Percentiles rank a stretch among this genome's conserved stretches.
These are phyloP conservation scores for Wasmannia auropunctata DNA, from an alignment of 1,140 invertebrate genomes.

Conservation along the genomic window DNA sequence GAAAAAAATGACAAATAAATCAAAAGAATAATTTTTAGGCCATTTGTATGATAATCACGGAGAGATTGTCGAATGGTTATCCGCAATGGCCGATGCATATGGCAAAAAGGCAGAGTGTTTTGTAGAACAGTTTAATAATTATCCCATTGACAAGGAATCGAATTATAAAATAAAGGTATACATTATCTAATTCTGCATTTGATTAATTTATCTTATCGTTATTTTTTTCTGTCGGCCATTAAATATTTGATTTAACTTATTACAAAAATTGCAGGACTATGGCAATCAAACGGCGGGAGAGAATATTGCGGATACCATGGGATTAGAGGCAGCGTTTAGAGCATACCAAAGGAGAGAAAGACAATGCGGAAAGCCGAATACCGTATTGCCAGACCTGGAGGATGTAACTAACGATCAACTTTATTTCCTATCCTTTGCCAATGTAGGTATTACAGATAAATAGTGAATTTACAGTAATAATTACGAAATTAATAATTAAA, in stretches of 20 bases:
- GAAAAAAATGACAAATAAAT: neutral
- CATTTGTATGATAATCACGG: slow-evolving; percentile 41
- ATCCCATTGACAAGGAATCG: slow-evolving; percentile 24
- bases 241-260: neutral
- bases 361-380: slow-evolving; percentile 21
- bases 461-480: neutral
- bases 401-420: slow-evolving; percentile 48
- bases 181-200: neutral
- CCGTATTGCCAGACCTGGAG: slow-evolving; percentile 52
- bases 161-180: slow-evolving; percentile 12
- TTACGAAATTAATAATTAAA: neutral
- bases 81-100: slow-evolving; percentile 55
- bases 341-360: slow-evolving; percentile 62
- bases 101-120: slow-evolving; percentile 50
- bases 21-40: slow-evolving; percentile 35
- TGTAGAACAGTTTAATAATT: slow-evolving; percentile 59
- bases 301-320: slow-evolving; percentile 69
- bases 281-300: slow-evolving; percentile 57
- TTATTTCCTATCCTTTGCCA: slow-evolving; percentile 63
- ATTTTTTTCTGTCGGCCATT: neutral
- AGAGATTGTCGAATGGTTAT: slow-evolving; percentile 49
- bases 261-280: slow-evolving; percentile 55
- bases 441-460: slow-evolving; percentile 22
- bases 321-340: slow-evolving; percentile 40
- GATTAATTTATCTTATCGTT: neutral